A percentile compares a stretch with the other conserved stretches of the same genome.
Conservation (phyloP, 2,797 vertebrate species). For the Halcyon leucocephala region DNA sequence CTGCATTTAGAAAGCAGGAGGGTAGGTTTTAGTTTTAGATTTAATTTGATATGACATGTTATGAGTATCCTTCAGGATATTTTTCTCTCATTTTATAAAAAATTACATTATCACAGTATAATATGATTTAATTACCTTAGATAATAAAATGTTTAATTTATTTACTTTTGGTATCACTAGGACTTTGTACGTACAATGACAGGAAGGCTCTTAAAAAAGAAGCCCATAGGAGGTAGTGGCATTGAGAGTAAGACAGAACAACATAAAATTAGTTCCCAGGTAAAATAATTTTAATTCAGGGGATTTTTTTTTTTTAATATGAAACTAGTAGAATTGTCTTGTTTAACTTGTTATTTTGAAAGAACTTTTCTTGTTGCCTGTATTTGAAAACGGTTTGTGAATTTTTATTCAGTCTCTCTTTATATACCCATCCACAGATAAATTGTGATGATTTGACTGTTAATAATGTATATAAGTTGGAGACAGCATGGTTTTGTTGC, state of each 20-base stretch:
- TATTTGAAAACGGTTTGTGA: conserved; percentile 8
- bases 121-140: background rate
- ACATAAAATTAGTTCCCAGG: background rate
- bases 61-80: background rate
- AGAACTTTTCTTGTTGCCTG: background rate
- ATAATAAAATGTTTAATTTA: background rate
- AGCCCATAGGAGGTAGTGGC: background rate
- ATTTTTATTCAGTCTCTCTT: background rate
- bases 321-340: background rate
- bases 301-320: background rate
- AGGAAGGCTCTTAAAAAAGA: background rate
- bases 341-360: background rate
- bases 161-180: background rate
- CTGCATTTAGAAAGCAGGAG: background rate
- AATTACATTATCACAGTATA: background rate
- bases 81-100: background rate
- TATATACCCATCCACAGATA: background rate
- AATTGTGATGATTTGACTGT: conserved; percentile 16
- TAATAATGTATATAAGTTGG: background rate
- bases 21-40: background rate
- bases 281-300: background rate
- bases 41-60: background rate
- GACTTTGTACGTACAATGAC: background rate
- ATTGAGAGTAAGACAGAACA: background rate
- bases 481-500: background rate